Base-by-base conservation (phyloP, 2,113 vertebrate species). In the Leptocoma aspasia region DNA sequence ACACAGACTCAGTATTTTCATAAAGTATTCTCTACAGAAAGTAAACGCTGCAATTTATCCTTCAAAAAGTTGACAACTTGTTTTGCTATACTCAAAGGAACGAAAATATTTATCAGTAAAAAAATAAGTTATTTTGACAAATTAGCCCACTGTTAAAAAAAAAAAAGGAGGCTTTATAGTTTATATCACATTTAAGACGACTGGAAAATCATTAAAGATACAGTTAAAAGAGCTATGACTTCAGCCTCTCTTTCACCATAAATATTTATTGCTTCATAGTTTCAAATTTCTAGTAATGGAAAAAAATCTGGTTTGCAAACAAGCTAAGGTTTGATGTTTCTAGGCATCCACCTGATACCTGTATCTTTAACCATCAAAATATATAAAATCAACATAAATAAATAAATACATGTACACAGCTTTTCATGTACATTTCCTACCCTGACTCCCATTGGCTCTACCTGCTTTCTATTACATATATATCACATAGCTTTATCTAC, bases 21-120 rank as follows among this genome's bases (percentile, higher is more conserved):
- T 79, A 28, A 82, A 75, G 14, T 75, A 91, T 95, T 69, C 31
- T 77, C 66, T 56, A 90, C 16, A 33, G 75, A 93, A 95, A 84
- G 47, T 79, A 52, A 63, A 88, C 2, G 9, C 49, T 90, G 22
- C 47, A 71, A 94, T 79, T 83, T 96, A 89, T 94, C 35, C 49
- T 95, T 96, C 52, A 81, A 59, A 92, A 96, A 70, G 23, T 66
- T 91, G 86, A 54, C 59, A 95, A 90, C n/a, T n/a, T n/a, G n/a
- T n/a, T n/a, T n/a, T n/a, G n/a, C n/a, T n/a, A n/a, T n/a, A n/a
- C n/a, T 94, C 81, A 75, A 84, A 90, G 41, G 45, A 72, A 96
- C 92, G 7, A 72, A 97, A 95, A 92, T 78, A 50, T 61, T 95
- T 92, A 60, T 92, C 65, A 65, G 88, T 80, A 82, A 93, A 94